Evolutionary conservation across 1,140 invertebrate genomes (phyloP), one percentile per base, ranked within the genome.

Genomic region (Helicoverpa armigera): DNA sequence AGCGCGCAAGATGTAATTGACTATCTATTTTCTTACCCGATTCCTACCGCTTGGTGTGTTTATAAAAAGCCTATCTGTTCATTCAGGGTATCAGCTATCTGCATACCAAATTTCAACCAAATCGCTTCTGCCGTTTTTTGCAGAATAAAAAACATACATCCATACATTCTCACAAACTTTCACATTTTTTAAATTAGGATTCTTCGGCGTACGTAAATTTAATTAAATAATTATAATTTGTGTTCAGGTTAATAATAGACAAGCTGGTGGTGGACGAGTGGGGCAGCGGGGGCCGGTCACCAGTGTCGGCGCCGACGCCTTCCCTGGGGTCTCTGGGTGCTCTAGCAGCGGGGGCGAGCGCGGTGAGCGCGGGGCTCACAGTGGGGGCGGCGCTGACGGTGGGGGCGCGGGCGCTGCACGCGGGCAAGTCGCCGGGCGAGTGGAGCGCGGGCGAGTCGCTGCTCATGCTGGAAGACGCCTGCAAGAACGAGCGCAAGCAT

Each of bases 241-340:
- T 43, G 35, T 58, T 5, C 67, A 95, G 95, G 83, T 86, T 95
- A 58, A 95, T 95, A 87, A 95, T 95, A n/a, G 95, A 95, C 88
- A 95, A 95, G 86, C 60, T 94, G 43, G 90, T 91, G 11, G 87
- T 90, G 78, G 94, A 95, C 35, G 94, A 95, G 73, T 94, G 92
- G 92, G 87, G 85, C 50, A 87, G 90, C 75, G 85, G 86, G 1
- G 87, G 58, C 74, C 75, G 72, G 51, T 56, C 70, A 56, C 74
- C 61, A 12, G 65, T 53, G 13, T 54, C 23, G 4, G 31, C 50
- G 5, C 50, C 23, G 18, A 7, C 3, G 16, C 13, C 10, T 0
- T 50, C 48, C 18, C 50, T 72, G 4, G 23, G n/a, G 3, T 31
- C 48, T 18, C 67, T 54, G 12, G 69, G 31, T 0, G n/a, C 31